Base-by-base conservation (phyloP, 2,797 vertebrate species). In the Darevskia mixta region DNA sequence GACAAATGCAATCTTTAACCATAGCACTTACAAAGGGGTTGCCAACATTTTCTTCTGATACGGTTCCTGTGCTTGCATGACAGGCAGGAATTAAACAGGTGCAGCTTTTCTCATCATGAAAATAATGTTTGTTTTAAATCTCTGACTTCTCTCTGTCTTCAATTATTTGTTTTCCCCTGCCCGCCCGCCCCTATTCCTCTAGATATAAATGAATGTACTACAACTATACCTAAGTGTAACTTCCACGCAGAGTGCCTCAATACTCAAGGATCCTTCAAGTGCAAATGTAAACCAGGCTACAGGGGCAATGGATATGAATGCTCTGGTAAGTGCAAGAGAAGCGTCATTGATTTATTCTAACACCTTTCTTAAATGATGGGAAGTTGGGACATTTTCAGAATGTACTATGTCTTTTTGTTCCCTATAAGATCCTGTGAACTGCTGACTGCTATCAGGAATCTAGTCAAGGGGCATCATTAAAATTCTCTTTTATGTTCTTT, bases 121-220 rank as follows among this genome's bases (percentile, higher is more conserved):
- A 15, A 20, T 15, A 15, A 3, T 35, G 15, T 64, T 78, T 93
- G 8, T 64, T 78, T 93, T 9, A 45, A 86, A 87, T 72, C 32
- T 75, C 20, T 71, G 1, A n/a, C 25, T 79, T 78, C 32, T 73
- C 17, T 75, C 15, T 71, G 0, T n/a, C 23, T 81, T 75, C 75
- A 61, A 0, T 0, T 0, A 58, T 85, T 91, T 64, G 29, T 55
- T 45, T 55, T 76, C n/a, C 17, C 17, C 6, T 55, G 49, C 49
- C 49, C 4, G 13, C 49, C 10, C 69, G 8, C 38, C 35, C 32
- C 35, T 43, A 27, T 83, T 91, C 86, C 88, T 97, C 97, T 96
- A 99, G 99, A 99, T 95, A 90, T 97, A 64, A 98, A 99, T 81
- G 99, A 99, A 95, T 99, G 99, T 88, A 91, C 96, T 78, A 58